A percentile compares a stretch with the other conserved stretches of the same genome.
Conservation (phyloP, 2,797 vertebrate genomes). For the Anas acuta region DNA sequence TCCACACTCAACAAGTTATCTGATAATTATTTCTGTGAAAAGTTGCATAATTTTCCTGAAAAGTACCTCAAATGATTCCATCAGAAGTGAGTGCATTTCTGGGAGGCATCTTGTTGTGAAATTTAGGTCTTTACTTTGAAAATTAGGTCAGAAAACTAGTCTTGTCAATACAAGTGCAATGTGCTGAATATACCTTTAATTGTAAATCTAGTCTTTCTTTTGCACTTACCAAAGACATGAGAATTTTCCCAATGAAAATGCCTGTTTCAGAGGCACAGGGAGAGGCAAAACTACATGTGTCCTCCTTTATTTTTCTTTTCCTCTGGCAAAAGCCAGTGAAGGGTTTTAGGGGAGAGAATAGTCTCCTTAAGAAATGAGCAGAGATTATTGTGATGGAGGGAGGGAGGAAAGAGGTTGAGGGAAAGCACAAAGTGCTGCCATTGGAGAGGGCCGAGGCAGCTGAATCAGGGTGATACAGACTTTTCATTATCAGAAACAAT, state of each 20-base stretch:
- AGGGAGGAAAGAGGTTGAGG: background rate
- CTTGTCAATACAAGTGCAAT: background rate
- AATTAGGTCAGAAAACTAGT: background rate
- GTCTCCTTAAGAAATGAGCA: background rate
- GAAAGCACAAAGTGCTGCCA: background rate
- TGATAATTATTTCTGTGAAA: constrained; percentile 14
- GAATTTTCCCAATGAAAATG: background rate
- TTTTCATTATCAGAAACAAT: constrained; percentile 72
- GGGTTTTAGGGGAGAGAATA: background rate
- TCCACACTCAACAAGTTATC: background rate
- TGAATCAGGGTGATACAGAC: constrained; percentile 65
- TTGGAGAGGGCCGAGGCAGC: constrained; percentile 32
- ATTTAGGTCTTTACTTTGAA: background rate
- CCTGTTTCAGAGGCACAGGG: background rate
- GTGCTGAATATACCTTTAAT: background rate
- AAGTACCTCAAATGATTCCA: background rate
- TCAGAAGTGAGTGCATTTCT: background rate
- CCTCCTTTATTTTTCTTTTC: background rate
- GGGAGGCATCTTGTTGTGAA: background rate
- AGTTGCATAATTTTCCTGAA: constrained; percentile 5
- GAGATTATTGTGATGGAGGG: background rate
- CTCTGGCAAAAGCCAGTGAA: background rate
- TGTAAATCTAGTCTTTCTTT: background rate
- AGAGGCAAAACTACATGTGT: background rate
- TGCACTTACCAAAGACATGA: background rate